Evolutionary conservation across 2,797 vertebrate species (phyloP).

Genomic region (Orientallactaga sibirica): DNA sequence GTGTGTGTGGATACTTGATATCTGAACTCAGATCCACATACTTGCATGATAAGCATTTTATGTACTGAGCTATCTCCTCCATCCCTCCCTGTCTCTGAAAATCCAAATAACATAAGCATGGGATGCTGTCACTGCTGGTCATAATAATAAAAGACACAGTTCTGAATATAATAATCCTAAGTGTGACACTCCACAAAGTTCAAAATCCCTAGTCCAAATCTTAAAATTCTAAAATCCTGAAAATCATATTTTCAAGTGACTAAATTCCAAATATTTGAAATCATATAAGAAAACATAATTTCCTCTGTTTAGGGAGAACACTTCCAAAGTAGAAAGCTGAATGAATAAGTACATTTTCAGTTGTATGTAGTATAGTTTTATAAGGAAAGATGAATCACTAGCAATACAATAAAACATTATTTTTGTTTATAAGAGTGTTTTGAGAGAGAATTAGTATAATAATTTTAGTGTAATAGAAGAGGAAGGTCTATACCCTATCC

Average conservation of each 20-base stretch:
- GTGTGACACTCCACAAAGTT: neutral
- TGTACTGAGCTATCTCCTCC: too few species aligned
- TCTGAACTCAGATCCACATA: too few species aligned
- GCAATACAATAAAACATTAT: neutral
- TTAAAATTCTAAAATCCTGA: neutral
- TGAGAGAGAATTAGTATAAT: neutral
- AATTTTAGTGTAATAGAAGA: neutral
- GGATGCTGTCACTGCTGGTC: neutral
- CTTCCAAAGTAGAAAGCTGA: neutral
- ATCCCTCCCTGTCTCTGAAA: neutral
- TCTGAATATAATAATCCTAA: neutral
- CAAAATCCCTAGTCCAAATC: neutral
- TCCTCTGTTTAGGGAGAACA: accelerated
- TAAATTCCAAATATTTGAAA: neutral
- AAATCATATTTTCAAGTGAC: neutral
- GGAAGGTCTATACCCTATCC: too few species aligned
- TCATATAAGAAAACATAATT: neutral
- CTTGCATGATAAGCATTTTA: too few species aligned
- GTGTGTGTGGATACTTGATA: too few species aligned
- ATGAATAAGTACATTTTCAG: neutral
- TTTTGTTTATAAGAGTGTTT: neutral
- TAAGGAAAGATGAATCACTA: neutral
- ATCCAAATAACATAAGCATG: neutral
- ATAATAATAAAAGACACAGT: neutral
- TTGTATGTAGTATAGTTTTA: too few species aligned